A percentile compares a stretch with the other conserved stretches of the same genome.
phyloP scores from a whole-genome alignment of 2,888 invertebrate species.

The Tiliacea citrago region DNA sequence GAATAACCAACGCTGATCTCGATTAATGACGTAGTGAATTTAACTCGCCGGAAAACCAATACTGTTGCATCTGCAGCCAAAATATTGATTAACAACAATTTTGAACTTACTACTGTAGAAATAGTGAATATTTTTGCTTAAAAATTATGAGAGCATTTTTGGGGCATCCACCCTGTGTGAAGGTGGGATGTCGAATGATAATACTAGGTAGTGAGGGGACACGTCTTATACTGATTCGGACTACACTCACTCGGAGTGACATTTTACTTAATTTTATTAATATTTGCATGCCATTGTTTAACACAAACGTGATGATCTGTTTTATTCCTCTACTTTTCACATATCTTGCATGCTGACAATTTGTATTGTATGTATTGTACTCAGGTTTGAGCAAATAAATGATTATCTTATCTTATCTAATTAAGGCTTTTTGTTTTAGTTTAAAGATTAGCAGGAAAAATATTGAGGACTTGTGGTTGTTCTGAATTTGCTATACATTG shows the following conservation, averaged over 20 bases:
- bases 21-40: constrained; percentile 88
- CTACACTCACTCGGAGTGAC: no score
- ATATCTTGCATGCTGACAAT: no score
- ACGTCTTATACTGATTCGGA: constrained; percentile 18
- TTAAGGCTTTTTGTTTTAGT: constrained; percentile 20
- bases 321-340: no score
- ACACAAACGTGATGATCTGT: no score
- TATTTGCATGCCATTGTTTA: no score
- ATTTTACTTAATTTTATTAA: no score
- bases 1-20: constrained; percentile 80
- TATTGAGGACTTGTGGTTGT: background rate
- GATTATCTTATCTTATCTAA: no score
- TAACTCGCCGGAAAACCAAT: constrained; percentile 84
- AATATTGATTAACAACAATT: constrained; percentile 68
- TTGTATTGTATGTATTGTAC: no score
- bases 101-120: constrained; percentile 67
- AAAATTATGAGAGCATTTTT: constrained; percentile 47
- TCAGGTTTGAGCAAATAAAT: no score
- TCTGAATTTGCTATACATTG: constrained; percentile 4
- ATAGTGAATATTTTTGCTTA: constrained; percentile 74
- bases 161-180: constrained; percentile 73
- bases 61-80: constrained; percentile 81
- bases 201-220: constrained; percentile 44
- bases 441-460: constrained; percentile 1
- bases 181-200: constrained; percentile 84